Conservation (phyloP, 2,888 invertebrate genomes). For the Oxycera nigricornis region DNA sequence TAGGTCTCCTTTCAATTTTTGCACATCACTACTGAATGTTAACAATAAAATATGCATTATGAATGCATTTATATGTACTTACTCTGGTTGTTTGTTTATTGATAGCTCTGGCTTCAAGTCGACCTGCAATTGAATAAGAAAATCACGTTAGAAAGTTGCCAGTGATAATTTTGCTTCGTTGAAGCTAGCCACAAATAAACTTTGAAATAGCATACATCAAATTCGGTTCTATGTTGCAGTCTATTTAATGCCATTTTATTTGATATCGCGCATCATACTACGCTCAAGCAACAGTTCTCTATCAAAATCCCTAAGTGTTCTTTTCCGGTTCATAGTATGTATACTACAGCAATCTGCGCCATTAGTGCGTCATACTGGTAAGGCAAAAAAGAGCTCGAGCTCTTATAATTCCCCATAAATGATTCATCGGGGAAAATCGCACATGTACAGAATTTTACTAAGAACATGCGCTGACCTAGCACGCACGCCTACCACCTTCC, state of each 20-base stretch:
- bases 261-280: too few relatives aligned
- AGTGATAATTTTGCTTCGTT: not conserved
- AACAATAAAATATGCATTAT: too few relatives aligned
- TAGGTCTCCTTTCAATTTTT: too few relatives aligned
- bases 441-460: not conserved
- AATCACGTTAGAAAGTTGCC: slow-evolving; percentile 44
- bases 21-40: too few relatives aligned
- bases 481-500: not conserved
- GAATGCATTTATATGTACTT: slow-evolving; percentile 64
- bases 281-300: too few relatives aligned
- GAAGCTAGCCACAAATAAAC: not conserved
- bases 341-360: not conserved
- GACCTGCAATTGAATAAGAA: slow-evolving; percentile 68
- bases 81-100: slow-evolving; percentile 79
- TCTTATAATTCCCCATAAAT: slow-evolving; percentile 11
- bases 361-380: not conserved
- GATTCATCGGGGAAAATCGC: not conserved
- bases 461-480: not conserved
- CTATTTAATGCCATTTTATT: too few relatives aligned
- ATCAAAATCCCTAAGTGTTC: not conserved
- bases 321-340: not conserved
- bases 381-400: not conserved
- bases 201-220: not conserved
- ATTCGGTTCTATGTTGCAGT: too few relatives aligned
- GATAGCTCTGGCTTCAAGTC: slow-evolving; percentile 81